phyloP scores from a whole-genome alignment of 2,113 vertebrate species.

The Antigone vipio region DNA sequence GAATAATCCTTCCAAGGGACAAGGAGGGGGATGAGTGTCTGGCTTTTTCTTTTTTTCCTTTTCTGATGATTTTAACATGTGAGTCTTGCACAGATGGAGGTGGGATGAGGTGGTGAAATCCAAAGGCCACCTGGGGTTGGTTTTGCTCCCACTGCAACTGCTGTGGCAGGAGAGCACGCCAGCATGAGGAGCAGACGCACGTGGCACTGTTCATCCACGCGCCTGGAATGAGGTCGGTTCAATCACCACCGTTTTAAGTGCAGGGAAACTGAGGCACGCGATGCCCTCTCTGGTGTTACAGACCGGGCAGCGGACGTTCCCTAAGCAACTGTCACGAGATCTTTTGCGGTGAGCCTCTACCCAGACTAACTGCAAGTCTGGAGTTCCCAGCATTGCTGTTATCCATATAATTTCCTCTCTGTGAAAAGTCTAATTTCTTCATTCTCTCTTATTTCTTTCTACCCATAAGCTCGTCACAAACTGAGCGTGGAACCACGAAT shows the following conservation, averaged over 20 bases:
- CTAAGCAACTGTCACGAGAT: neutral
- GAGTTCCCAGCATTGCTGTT: neutral
- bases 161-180: fast-evolving
- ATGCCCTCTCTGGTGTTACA: neutral
- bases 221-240: neutral
- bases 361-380: neutral
- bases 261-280: neutral
- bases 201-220: neutral
- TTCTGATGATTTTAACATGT: neutral
- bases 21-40: neutral
- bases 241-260: neutral
- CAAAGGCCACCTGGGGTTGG: neutral
- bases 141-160: neutral
- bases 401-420: neutral
- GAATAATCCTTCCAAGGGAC: neutral
- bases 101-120: neutral
- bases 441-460: neutral
- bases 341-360: neutral
- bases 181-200: neutral
- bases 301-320: neutral
- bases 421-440: neutral
- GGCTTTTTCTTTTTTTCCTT: neutral
- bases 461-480: neutral
- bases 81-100: neutral
- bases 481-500: neutral